phyloP scores from a whole-genome alignment of 2,797 vertebrate species.

The Iguana delicatissima region DNA sequence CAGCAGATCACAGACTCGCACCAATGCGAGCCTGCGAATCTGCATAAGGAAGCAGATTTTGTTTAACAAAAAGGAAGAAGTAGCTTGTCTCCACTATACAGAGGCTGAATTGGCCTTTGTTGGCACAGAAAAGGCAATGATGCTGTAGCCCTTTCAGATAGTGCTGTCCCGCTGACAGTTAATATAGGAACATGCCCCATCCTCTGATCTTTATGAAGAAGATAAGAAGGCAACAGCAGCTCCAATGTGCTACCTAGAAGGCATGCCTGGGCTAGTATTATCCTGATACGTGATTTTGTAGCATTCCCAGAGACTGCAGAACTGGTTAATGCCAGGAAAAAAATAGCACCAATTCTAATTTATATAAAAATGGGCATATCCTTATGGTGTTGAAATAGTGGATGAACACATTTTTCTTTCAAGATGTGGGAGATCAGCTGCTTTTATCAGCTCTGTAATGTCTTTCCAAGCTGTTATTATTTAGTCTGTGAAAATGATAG shows the following conservation, averaged over 20 bases:
- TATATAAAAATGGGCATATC: slow-evolving; percentile 2
- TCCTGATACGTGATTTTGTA: slow-evolving; percentile 38
- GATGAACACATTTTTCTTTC: slow-evolving; percentile 44
- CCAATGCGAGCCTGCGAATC: no score
- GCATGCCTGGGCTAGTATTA: background rate
- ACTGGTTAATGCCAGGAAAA: slow-evolving; percentile 1
- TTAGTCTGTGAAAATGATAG: slow-evolving; percentile 58
- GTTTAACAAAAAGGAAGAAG: background rate
- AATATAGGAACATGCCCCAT: background rate
- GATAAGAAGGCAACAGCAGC: slow-evolving; percentile 22
- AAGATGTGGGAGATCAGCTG: slow-evolving; percentile 25
- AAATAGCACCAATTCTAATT: slow-evolving; percentile 18
- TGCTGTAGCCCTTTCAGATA: slow-evolving; percentile 8
- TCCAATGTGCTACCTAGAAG: slow-evolving; percentile 16
- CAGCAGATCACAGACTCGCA: no score
- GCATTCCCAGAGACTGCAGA: slow-evolving; percentile 17
- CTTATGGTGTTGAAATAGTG: slow-evolving; percentile 40
- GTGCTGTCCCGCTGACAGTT: background rate
- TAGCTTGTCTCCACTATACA: background rate
- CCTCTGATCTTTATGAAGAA: background rate
- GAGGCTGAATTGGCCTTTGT: background rate
- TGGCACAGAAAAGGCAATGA: background rate
- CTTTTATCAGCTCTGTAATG: slow-evolving; percentile 54
- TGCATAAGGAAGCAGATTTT: no score
- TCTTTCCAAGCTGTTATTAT: slow-evolving; percentile 58